Evolutionary conservation across 2,113 vertebrate genomes (phyloP).

Genomic region (Siniperca chuatsi): DNA sequence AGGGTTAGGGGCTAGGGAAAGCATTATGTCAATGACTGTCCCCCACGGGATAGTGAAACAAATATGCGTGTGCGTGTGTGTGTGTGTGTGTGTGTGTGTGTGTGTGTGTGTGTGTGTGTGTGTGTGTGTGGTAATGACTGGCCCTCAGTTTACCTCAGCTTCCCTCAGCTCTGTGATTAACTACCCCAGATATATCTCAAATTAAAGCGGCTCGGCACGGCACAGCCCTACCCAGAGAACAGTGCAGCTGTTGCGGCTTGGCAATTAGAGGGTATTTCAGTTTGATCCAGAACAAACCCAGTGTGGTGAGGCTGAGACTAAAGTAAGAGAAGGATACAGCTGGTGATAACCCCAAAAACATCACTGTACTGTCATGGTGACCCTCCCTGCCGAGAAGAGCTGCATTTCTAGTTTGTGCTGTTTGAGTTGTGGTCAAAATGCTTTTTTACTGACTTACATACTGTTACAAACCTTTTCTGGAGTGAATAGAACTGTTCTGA

Average conservation of each 20-base stretch:
- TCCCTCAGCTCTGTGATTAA: constrained; percentile 70
- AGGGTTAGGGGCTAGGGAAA: too few relatives aligned
- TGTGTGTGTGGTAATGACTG: constrained; percentile 61
- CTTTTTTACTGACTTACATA: neutral
- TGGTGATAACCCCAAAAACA: constrained; percentile 48
- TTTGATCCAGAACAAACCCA: constrained; percentile 27
- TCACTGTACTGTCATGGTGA: neutral
- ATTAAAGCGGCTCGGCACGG: constrained; percentile 65
- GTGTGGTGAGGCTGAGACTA: constrained; percentile 37
- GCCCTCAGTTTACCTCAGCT: constrained; percentile 54
- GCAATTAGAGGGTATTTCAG: constrained; percentile 63
- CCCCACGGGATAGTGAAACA: too few relatives aligned
- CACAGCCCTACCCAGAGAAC: constrained; percentile 33
- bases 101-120: too few relatives aligned
- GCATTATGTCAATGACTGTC: too few relatives aligned
- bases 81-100: neutral
- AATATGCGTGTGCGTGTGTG: neutral
- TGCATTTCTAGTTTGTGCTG: neutral
- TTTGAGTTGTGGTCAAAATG: constrained; percentile 11
- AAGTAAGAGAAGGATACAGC: constrained; percentile 34
- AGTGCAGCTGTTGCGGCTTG: constrained; percentile 70
- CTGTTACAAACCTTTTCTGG: neutral
- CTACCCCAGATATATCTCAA: constrained; percentile 60
- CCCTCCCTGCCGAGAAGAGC: neutral
- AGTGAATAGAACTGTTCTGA: neutral